Base-by-base conservation (phyloP, 64 coral and sea anemone species). In the Pachyseris speciosa region DNA sequence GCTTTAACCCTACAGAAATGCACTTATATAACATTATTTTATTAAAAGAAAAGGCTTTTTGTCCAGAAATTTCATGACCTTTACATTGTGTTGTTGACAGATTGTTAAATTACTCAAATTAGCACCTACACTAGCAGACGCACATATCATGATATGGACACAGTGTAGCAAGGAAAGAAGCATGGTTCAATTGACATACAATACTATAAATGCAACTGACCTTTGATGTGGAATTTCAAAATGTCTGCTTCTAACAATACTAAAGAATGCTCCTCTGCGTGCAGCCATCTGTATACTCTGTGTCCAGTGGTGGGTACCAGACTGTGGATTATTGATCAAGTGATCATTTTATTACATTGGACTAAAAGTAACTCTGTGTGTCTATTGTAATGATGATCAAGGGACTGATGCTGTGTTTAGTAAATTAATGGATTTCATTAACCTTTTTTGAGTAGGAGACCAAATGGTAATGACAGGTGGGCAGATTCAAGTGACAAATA, bases 351-450 rank as follows among this genome's bases (percentile, higher is more conserved):
- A n/a, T n/a, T n/a, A n/a, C n/a, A n/a, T n/a, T n/a, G n/a, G n/a
- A n/a, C n/a, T n/a, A n/a, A n/a, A n/a, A n/a, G n/a, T n/a, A n/a
- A n/a, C n/a, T n/a, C n/a, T n/a, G n/a, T n/a, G n/a, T n/a, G n/a
- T n/a, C 11, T 45, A 45, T 6, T 45, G 4, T 11, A 4, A 45
- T 11, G 43, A 19, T 55, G 0, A 55, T 55, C 51, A 12, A 16
- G 51, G 51, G 13, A 55, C 51, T 55, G 51, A 55, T 17, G 4
- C 22, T 25, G 22, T 61, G 58, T 27, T 61, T 61, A 27, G 29
- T 22, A 36, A 71, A 71, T 71, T 71, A 71, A 37, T 37, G 64
- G 64, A 67, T 67, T 34, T 34, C 27, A 36, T 67, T 71, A 71
- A 71, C 67, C 67, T 71, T 34, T 71, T 39, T 25, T 39, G 6